Base-by-base conservation (phyloP, 2,113 vertebrate species). In the Larimichthys polyactis region DNA sequence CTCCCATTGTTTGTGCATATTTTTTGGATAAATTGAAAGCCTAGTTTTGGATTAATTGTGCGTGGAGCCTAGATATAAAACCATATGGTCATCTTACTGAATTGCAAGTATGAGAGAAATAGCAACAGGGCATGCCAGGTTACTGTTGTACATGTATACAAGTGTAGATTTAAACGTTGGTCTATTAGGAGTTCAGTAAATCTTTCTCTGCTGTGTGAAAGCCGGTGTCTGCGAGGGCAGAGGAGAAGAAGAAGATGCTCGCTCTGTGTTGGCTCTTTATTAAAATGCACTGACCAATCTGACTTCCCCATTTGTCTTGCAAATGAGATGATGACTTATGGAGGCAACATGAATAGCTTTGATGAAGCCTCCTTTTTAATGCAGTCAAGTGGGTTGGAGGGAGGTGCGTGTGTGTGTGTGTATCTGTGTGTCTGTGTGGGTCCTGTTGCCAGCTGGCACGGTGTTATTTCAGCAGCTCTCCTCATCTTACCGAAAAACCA, bases 291-390 rank as follows among this genome's bases (percentile, higher is more conserved):
- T 90, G 91, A 87, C 87, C 91, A 87, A 71, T 82, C 79, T 89
- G 80, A 91, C 88, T 88, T 73, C 40, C 32, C 69, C 79, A 88
- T 93, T 92, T 93, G 93, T 94, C 91, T 93, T 94, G 90, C 91
- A 94, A 94, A 94, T 93, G 91, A 92, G 94, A 93, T 71, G 83
- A 89, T 90, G 90, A 91, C 87, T 92, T 91, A 88, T 86, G 81
- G 87, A 91, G 82, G 89, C 87, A 89, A 85, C 85, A 87, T 91
- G 93, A 94, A 92, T 90, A 74, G 87, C 82, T 90, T 87, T 90
- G 88, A 93, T 94, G 90, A 92, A 93, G 88, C 87, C 80, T 82
- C 84, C 73, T 91, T 87, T 89, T 89, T 88, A 90, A 93, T 84
- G 86, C 86, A 90, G 87, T 93, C 86, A 82, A 94, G 90, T 91